Evolutionary conservation across 1,140 invertebrate genomes (phyloP).

Genomic region (Polypedilum vanderplanki): DNA sequence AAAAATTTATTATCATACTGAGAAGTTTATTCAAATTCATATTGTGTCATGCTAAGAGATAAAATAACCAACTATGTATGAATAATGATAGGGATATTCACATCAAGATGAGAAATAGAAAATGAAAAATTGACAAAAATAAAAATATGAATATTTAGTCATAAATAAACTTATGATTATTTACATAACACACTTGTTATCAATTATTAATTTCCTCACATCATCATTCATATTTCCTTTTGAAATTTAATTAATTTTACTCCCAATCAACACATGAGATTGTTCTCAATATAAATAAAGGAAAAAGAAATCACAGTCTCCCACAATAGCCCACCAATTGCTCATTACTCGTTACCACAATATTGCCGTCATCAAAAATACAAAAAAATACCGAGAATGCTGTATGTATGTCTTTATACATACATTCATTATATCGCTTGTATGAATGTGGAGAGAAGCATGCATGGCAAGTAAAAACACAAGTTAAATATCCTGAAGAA

Average conservation of each 20-base stretch:
- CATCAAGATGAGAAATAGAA: no score
- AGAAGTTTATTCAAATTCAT: no score
- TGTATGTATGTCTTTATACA: no score
- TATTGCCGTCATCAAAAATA: neutral
- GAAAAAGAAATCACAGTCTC: neutral
- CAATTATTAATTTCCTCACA: neutral
- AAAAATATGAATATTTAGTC: no score
- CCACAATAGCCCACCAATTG: conserved; percentile 4
- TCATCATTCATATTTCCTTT: neutral
- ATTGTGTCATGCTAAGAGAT: no score
- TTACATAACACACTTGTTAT: neutral
- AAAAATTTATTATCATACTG: no score
- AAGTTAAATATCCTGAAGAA: conserved; percentile 27
- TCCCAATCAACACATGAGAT: neutral
- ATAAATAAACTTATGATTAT: no score
- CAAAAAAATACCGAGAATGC: no score
- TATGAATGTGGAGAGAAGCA: neutral
- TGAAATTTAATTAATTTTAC: neutral
- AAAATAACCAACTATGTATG: no score
- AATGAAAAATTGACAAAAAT: no score
- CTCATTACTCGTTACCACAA: conserved; percentile 17
- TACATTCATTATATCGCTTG: neutral
- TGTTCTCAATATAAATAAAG: neutral
- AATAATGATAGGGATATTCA: no score
- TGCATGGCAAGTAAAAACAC: conserved; percentile 11